Conservation (phyloP, 2,113 vertebrate genomes). For the Periophthalmus modestus region DNA sequence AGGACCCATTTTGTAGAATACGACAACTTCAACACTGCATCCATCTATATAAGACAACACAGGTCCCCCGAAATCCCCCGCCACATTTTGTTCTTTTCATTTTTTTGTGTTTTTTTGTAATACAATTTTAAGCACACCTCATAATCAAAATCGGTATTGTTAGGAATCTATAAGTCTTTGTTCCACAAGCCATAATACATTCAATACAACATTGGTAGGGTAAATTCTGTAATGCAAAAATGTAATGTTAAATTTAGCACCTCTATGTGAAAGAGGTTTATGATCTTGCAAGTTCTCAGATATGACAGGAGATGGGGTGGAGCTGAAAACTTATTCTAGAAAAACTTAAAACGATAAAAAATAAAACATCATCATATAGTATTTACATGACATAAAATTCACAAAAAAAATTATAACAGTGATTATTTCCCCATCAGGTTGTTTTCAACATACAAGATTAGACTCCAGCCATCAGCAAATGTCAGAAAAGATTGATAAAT, state of each 20-base stretch:
- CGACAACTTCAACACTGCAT: slow-evolving; percentile 63
- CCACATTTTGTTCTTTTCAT: slow-evolving; percentile 38
- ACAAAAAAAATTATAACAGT: slow-evolving; percentile 83
- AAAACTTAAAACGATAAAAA: slow-evolving; percentile 66
- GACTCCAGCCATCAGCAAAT: slow-evolving; percentile 89
- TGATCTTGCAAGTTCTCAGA: slow-evolving; percentile 46
- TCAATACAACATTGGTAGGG: slow-evolving; percentile 84
- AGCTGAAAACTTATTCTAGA: slow-evolving; percentile 86
- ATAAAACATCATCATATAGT: slow-evolving; percentile 83
- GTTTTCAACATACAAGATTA: slow-evolving; percentile 88
- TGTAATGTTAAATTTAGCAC: slow-evolving; percentile 85
- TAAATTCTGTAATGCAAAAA: slow-evolving; percentile 75
- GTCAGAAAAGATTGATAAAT: slow-evolving; percentile 88
- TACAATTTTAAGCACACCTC: slow-evolving; percentile 41
- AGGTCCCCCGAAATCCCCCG: slow-evolving; percentile 41
- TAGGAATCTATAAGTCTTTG: slow-evolving; percentile 62
- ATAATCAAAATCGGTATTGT: slow-evolving; percentile 54
- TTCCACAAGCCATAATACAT: slow-evolving; percentile 68
- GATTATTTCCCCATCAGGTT: slow-evolving; percentile 88
- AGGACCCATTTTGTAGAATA: slow-evolving; percentile 59
- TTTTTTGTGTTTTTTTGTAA: slow-evolving; percentile 18
- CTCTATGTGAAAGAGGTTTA: slow-evolving; percentile 43
- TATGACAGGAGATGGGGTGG: slow-evolving; percentile 1
- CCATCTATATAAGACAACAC: slow-evolving; percentile 58
- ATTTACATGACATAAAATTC: slow-evolving; percentile 97